Evolutionary conservation across 1,140 invertebrate genomes (phyloP).

Genomic region (Anagrus nilaparvatae): DNA sequence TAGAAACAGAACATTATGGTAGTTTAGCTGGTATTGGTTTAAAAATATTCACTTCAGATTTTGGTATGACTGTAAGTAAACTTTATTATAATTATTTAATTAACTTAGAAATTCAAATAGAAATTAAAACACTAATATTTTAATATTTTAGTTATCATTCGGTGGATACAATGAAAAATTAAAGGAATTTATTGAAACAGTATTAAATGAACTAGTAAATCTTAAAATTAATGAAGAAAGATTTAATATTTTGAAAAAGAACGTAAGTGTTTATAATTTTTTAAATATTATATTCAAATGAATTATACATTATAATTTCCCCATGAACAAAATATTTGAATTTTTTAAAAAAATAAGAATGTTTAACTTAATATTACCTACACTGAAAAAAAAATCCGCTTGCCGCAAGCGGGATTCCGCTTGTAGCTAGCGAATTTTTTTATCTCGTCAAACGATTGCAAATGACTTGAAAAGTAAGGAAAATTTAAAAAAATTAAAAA

Average conservation of each 20-base stretch:
- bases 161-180: slow-evolving; percentile 90
- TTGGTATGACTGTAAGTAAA: slow-evolving; percentile 68
- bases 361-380: slow-evolving; percentile 10
- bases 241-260: slow-evolving; percentile 84
- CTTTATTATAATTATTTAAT: slow-evolving; percentile 6
- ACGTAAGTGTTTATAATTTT: slow-evolving; percentile 50
- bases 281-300: no score
- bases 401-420: no score
- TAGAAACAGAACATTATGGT: slow-evolving; percentile 86
- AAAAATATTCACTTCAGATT: slow-evolving; percentile 61
- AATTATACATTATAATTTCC: no score
- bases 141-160: slow-evolving; percentile 57
- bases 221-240: slow-evolving; percentile 74
- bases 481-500: no score
- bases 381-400: no score
- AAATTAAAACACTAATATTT: not conserved
- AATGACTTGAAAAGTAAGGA: no score
- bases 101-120: slow-evolving; percentile 5
- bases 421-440: no score
- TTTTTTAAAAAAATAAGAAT: slow-evolving; percentile 4
- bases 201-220: slow-evolving; percentile 72
- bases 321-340: slow-evolving; percentile 1
- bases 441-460: no score
- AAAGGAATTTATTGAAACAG: slow-evolving; percentile 71
- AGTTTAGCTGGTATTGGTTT: slow-evolving; percentile 79